Evolutionary conservation across 2,113 vertebrate species (phyloP).

Genomic region (Percina caprodes): DNA sequence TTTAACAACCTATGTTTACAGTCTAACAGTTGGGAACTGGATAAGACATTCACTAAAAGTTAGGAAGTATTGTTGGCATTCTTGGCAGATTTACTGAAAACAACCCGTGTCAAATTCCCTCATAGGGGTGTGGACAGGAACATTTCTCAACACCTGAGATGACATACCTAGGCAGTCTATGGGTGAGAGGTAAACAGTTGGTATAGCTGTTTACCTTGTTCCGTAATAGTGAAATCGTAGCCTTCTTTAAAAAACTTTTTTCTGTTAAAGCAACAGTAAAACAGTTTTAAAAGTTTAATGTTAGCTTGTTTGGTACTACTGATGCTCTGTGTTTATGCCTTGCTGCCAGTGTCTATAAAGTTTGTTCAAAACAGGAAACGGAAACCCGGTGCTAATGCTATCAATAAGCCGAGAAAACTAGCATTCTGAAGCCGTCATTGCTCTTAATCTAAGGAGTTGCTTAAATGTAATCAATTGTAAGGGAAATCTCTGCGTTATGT

Average conservation of each 20-base stretch:
- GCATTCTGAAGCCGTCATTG: background rate
- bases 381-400: slow-evolving; percentile 23
- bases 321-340: background rate
- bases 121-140: slow-evolving; percentile 9
- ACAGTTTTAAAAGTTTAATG: no score
- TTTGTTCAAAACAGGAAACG: slow-evolving; percentile 67
- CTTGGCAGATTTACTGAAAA: background rate
- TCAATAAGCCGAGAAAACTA: background rate
- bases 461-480: background rate
- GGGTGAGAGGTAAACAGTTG: background rate
- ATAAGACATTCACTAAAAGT: background rate
- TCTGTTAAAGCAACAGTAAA: no score
- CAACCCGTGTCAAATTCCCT: background rate
- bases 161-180: background rate
- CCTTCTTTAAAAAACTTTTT: background rate
- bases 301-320: background rate
- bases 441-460: fast-evolving
- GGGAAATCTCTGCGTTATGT: fast-evolving
- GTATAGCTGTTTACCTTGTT: background rate
- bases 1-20: background rate
- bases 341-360: slow-evolving; percentile 54
- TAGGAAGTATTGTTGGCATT: background rate
- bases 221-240: background rate
- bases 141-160: slow-evolving; percentile 9
- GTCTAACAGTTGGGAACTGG: background rate